Percentiles rank a stretch among this genome's conserved stretches.
phyloP scores from a whole-genome alignment of 2,113 vertebrate species.

The Chaenocephalus aceratus region DNA sequence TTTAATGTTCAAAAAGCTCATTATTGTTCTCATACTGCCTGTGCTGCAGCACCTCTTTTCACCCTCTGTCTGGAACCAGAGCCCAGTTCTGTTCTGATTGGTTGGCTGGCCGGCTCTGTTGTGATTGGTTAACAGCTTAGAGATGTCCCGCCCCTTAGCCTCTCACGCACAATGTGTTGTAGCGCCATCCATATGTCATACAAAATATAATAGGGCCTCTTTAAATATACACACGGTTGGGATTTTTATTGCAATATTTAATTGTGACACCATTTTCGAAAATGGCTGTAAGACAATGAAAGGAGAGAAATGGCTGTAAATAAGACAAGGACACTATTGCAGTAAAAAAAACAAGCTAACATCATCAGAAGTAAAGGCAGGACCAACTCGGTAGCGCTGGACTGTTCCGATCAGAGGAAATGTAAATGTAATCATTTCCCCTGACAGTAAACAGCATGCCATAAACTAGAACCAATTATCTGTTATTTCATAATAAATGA shows the following conservation, averaged over 20 bases:
- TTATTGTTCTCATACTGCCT: no score
- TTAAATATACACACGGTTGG: background rate
- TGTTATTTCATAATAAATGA: slow-evolving; percentile 9
- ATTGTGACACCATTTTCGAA: background rate
- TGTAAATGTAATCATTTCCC: slow-evolving; percentile 17
- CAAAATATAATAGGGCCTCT: no score
- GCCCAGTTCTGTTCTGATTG: no score
- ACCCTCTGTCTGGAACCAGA: no score
- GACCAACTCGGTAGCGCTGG: background rate
- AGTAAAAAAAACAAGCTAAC: background rate
- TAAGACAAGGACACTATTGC: background rate
- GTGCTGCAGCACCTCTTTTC: no score
- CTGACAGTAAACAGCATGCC: background rate
- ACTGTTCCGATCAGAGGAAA: slow-evolving; percentile 36
- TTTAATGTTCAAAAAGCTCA: no score
- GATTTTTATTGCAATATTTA: background rate
- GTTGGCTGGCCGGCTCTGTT: no score
- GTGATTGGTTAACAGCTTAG: no score
- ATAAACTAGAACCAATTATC: slow-evolving; percentile 5
- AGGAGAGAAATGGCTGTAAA: background rate
- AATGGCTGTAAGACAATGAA: background rate
- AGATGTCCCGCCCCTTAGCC: no score
- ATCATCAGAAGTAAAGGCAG: background rate
- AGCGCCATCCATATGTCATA: no score
- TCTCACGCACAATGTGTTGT: no score